Evolutionary conservation across 1,140 invertebrate genomes (phyloP), one percentile per base, ranked within the genome.

Genomic region (Formica selysi): DNA sequence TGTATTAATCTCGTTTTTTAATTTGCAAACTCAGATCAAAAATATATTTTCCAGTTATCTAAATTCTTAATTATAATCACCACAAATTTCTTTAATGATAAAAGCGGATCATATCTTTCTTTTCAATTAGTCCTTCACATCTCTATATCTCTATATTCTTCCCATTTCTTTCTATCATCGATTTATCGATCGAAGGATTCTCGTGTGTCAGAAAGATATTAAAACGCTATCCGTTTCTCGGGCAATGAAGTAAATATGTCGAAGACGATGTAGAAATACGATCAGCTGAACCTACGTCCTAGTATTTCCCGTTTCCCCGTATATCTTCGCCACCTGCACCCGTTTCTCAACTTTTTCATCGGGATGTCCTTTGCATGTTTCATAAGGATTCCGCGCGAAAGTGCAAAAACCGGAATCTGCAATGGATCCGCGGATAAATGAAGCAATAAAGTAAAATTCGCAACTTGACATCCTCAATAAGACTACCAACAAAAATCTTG

Each of bases 341-440:
- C 85, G 90, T 91, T 91, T 90, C 90, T 90, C 90, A 91, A 91
- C 74, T 90, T 91, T 91, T 91, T 91, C 90, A 90, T 90, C 90
- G 89, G 36, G 36, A 79, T 81, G 89, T 91, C 85, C 67, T 68
- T 89, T 90, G 87, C 89, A 91, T 91, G 90, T 91, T 91, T 91
- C 90, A 90, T 91, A 90, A 91, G 90, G 80, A 89, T 85, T 78
- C 62, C 48, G 64, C 79, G 85, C 84, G 70, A 76, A 91, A 80
- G 90, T 88, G 89, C 90, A 91, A 91, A 91, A 91, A 91, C 73
- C 76, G 36, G 84, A 62, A 74, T 91, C 68, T 84, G 64, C 74
- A 87, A 91, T 86, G 76, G 74, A 84, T 83, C 78, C 26, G 51
- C 38, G 61, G 79, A 90, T 84, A 84, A 90, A 91, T 90, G 79